These are phyloP conservation scores for Mamestra brassicae DNA, from an alignment of 2,888 invertebrate genomes.

Conservation along the genomic window DNA sequence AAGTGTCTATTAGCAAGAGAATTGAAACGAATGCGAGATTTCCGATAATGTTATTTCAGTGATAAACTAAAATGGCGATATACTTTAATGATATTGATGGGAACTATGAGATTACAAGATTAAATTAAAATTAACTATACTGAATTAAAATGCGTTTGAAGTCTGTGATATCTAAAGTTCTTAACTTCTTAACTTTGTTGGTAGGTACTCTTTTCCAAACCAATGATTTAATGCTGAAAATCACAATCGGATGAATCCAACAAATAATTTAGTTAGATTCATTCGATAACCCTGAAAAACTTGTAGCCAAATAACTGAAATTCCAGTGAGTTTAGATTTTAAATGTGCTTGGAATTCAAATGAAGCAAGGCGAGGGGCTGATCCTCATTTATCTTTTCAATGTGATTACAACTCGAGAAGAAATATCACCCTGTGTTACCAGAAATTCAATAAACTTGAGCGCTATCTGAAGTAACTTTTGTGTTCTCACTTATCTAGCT, in stretches of 20 bases:
- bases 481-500: background rate
- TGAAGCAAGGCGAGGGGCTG: constrained; percentile 1
- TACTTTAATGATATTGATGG: background rate
- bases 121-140: background rate
- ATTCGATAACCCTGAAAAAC: background rate
- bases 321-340: constrained; percentile 10
- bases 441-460: constrained; percentile 19
- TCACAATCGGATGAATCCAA: constrained; percentile 17
- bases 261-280: constrained; percentile 4
- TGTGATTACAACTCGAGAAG: background rate
- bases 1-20: constrained; percentile 73
- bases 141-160: background rate
- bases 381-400: constrained; percentile 7
- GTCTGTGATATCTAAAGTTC: background rate
- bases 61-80: constrained; percentile 15
- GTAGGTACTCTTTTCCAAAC: background rate
- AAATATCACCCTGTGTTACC: background rate
- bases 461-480: background rate
- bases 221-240: background rate
- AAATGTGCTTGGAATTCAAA: constrained; percentile 18
- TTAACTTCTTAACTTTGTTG: background rate
- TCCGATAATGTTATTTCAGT: constrained; percentile 15
- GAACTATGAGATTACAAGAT: background rate
- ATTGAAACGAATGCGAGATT: constrained; percentile 53
- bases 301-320: constrained; percentile 18